These are phyloP conservation scores for Aspidiotus destructor DNA, from an alignment of 2,888 invertebrate species.

Conservation along the genomic window DNA sequence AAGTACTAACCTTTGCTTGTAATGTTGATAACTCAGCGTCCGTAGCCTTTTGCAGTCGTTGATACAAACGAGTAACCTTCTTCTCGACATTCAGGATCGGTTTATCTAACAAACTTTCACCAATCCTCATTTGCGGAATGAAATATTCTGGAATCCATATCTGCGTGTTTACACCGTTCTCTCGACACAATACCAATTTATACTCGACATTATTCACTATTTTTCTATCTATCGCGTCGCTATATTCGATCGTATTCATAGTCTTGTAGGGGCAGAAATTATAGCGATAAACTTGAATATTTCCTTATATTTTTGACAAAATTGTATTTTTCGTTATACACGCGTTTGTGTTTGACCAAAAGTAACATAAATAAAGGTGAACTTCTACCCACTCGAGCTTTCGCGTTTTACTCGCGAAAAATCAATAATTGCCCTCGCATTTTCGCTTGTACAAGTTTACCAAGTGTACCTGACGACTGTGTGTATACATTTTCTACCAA, in stretches of 20 bases:
- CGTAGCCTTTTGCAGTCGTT: not conserved
- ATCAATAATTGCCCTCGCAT: slow-evolving; percentile 2
- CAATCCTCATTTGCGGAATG: not conserved
- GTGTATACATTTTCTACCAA: not conserved
- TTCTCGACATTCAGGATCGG: not conserved
- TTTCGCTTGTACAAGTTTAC: not conserved
- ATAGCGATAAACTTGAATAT: too few species aligned
- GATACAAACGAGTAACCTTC: not conserved
- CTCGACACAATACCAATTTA: slow-evolving; percentile 9
- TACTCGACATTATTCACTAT: slow-evolving; percentile 22
- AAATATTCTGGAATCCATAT: slow-evolving; percentile 23
- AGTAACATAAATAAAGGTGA: slow-evolving; percentile 1
- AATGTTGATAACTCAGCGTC: not conserved
- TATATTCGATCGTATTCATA: slow-evolving; percentile 11
- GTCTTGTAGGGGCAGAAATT: too few species aligned
- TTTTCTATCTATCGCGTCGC: slow-evolving; percentile 17
- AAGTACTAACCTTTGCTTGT: not conserved
- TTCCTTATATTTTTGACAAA: not conserved
- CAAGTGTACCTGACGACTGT: not conserved
- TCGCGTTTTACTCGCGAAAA: not conserved
- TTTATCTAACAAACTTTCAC: not conserved
- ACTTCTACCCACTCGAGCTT: not conserved
- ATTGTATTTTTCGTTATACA: not conserved
- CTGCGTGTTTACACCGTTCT: slow-evolving; percentile 22
- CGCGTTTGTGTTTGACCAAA: not conserved